Base-by-base conservation (phyloP, 2,888 invertebrate genomes). In the Troides helena region DNA sequence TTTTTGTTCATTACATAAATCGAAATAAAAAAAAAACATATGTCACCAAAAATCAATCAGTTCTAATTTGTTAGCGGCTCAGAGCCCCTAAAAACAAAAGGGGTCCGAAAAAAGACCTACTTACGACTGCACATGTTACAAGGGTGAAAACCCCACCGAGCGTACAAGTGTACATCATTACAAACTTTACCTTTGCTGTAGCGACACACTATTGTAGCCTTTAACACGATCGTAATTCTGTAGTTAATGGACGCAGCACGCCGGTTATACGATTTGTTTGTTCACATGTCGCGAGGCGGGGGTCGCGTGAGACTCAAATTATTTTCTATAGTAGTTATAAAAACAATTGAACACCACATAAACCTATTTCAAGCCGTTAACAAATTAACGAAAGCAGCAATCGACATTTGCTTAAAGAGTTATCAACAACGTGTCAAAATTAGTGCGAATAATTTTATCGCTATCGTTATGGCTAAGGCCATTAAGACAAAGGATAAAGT, bases 231-330 rank as follows among this genome's bases (percentile, higher is more conserved):
- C 2, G 0, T 0, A 63, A 78, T 83, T 72, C 70, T 73, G 62
- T 60, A 30, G 59, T 65, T 0, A 46, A 59, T 10, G 21, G 30
- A 59, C 69, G 25, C 57, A 60, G 25, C 46, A 59, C 61, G 65
- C 65, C 61, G 61, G 50, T 68, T 68, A 73, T 60, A 77, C 79
- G 75, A 80, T 82, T 77, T 90, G 83, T 90, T 90, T 89, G 84
- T 84, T 90, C 90, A 90, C 86, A 88, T 90, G 90, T 85, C 81
- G 77, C 85, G 67, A 80, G 76, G 82, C 80, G 85, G 86, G 88
- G 89, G 88, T 86, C 78, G 77, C 82, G 80, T 73, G 73, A 77
- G 85, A 83, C 84, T 80, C 79, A 75, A 80, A 84, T 70, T 70
- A 56, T 70, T 64, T 64, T 68, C 62, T 63, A 62, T 79, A 75